Evolutionary conservation across 1,140 invertebrate genomes (phyloP).

Genomic region (Lerema accius): DNA sequence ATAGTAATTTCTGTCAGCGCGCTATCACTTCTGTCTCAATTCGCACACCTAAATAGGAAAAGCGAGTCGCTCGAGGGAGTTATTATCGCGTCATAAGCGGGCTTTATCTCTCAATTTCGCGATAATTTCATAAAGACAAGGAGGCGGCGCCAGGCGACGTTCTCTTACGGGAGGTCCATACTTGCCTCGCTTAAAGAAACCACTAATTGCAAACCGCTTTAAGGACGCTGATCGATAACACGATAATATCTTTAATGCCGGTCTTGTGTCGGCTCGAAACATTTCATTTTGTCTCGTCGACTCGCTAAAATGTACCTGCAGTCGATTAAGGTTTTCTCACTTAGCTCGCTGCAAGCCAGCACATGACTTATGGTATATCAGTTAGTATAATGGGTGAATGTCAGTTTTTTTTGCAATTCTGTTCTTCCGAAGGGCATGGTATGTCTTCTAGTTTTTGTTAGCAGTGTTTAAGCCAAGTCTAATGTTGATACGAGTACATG

Average conservation of each 20-base stretch:
- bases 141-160: slow-evolving; percentile 49
- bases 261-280: slow-evolving; percentile 53
- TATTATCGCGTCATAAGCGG: slow-evolving; percentile 67
- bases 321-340: slow-evolving; percentile 37
- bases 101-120: slow-evolving; percentile 75
- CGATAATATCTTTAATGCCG: slow-evolving; percentile 74
- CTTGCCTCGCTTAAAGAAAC: slow-evolving; percentile 60
- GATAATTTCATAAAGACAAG: slow-evolving; percentile 73
- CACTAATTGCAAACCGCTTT: slow-evolving; percentile 74
- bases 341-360: background rate
- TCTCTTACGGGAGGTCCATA: slow-evolving; percentile 65
- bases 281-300: slow-evolving; percentile 58
- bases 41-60: slow-evolving; percentile 49
- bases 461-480: no score
- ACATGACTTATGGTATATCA: slow-evolving; percentile 4
- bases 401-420: no score
- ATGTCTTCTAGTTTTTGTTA: no score
- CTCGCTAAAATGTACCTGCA: slow-evolving; percentile 45
- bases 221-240: slow-evolving; percentile 74
- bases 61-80: slow-evolving; percentile 39
- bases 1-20: slow-evolving; percentile 26
- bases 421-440: no score
- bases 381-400: background rate
- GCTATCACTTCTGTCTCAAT: slow-evolving; percentile 34
- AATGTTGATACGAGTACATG: no score